Base-by-base conservation (phyloP, 2,888 invertebrate species). In the Aelia acuminata region DNA sequence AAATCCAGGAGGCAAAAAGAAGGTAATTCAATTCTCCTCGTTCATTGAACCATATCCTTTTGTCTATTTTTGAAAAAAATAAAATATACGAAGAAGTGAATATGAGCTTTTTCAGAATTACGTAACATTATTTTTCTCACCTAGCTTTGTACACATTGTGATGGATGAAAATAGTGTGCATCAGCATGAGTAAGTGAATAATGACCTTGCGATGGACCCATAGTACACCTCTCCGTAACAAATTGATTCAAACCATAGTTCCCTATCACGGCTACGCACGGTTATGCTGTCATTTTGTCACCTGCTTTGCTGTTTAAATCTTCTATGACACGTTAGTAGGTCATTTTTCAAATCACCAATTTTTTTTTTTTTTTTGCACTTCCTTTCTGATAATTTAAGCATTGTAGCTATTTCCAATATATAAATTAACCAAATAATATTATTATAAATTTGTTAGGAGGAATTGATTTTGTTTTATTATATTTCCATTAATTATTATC, bases 241-340 rank as follows among this genome's bases (percentile, higher is more conserved):
- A 88, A 89, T 89, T 86, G 88, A 88, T 88, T 88, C 85, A 57
- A 49, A 89, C 89, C 89, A 85, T 89, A 88, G 75, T 88, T 89
- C 89, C 89, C 57, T 47, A 84, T 39, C 26, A 15, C n/a, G 13
- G 80, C n/a, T 80, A 47, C 39, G 43, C 80, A 80, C 43, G 43
- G 39, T 47, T n/a, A 47, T 80, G n/a, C 80, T 47, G 22, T 47
- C 80, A 80, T 47, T 63, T 35, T 48, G 47, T 26, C 87, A 48
- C 48, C 10, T 49, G 43, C 50, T 85, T 39, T 20, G n/a, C 48
- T 84, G 50, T 84, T 84, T 84, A 80, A 43, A 80, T 80, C 80
- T 43, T 43, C 80, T n/a, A 47, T 80, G 80, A 70, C 31, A 70
- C 35, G 63, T 70, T 2, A 70, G 63, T 70, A 70, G 63, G 63